These are phyloP conservation scores for Hypotaenidia okinawae DNA, from an alignment of 2,797 vertebrate species.

Conservation along the genomic window DNA sequence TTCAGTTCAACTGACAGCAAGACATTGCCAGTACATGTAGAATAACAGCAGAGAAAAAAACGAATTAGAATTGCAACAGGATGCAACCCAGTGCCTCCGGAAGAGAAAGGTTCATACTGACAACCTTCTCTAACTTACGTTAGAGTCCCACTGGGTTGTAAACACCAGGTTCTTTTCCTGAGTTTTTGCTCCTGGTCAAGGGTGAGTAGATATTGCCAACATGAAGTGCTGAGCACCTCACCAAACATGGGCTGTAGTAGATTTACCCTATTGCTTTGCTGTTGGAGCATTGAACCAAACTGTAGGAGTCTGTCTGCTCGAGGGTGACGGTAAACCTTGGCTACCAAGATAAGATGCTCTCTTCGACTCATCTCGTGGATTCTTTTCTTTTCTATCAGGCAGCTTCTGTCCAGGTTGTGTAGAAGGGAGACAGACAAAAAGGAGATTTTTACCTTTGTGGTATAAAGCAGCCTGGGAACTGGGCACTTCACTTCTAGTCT, in stretches of 20 bases:
- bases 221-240: neutral
- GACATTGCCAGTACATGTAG: neutral
- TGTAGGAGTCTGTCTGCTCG: accelerated
- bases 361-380: neutral
- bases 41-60: neutral
- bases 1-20: neutral
- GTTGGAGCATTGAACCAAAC: neutral
- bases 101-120: neutral
- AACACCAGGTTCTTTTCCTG: neutral
- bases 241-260: neutral
- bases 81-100: neutral
- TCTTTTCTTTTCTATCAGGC: neutral
- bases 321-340: neutral
- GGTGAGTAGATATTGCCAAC: neutral
- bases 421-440: neutral
- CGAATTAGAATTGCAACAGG: neutral
- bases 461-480: neutral
- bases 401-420: neutral
- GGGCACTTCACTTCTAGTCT: neutral
- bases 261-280: neutral
- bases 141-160: neutral
- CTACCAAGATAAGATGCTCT: neutral
- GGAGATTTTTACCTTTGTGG: neutral
- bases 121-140: neutral
- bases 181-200: neutral